phyloP scores from a whole-genome alignment of 2,113 vertebrate species.

The Percopsis transmontana region DNA sequence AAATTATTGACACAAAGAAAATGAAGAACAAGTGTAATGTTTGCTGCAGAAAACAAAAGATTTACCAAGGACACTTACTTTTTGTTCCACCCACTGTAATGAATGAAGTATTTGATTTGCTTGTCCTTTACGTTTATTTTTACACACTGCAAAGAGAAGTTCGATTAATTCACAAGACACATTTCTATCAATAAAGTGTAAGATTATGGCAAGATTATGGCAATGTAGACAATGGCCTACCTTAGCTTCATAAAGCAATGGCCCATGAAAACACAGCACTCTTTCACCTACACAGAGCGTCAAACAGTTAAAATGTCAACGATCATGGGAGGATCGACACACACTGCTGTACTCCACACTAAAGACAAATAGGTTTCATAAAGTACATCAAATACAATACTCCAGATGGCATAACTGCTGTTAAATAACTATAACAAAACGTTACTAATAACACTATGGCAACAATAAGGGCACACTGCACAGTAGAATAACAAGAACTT shows the following conservation, averaged over 20 bases:
- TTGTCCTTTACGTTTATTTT: slow-evolving; percentile 99
- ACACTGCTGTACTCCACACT: no score
- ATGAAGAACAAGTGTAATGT: neutral
- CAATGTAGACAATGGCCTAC: slow-evolving; percentile 70
- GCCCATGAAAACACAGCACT: slow-evolving; percentile 99
- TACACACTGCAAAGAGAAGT: slow-evolving; percentile 87
- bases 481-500: no score
- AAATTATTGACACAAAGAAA: slow-evolving; percentile 43
- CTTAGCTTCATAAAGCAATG: slow-evolving; percentile 99
- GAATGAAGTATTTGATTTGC: slow-evolving; percentile 99
- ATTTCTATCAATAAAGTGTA: neutral
- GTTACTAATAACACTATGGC: no score
- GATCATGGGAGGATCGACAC: neutral
- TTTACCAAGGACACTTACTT: slow-evolving; percentile 84
- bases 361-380: no score
- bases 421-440: no score
- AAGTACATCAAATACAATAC: no score
- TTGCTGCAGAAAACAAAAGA: neutral
- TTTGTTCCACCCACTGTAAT: slow-evolving; percentile 99
- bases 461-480: no score
- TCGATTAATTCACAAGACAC: slow-evolving; percentile 10
- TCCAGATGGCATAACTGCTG: no score
- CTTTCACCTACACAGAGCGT: slow-evolving; percentile 86
- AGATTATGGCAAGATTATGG: neutral
- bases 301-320: slow-evolving; percentile 16